Percentiles rank a stretch among this genome's conserved stretches.
Evolutionary conservation across 2,797 vertebrate species (phyloP).

Genomic region (Phataginus tetradactyla): DNA sequence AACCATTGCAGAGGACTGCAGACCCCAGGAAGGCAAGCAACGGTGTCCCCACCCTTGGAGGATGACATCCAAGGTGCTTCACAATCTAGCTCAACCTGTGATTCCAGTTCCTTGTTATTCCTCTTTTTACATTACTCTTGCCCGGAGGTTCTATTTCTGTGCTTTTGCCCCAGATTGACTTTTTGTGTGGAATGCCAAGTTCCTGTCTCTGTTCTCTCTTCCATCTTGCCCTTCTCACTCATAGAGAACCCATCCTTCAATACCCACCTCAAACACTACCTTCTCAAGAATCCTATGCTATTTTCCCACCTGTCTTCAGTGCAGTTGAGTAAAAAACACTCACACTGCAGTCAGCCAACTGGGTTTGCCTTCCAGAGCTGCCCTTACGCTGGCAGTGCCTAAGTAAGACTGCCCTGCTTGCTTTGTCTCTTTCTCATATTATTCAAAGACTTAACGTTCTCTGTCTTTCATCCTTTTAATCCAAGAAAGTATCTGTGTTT

Average conservation of each 20-base stretch:
- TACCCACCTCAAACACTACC: not conserved
- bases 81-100: not conserved
- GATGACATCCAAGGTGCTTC: not conserved
- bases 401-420: not conserved
- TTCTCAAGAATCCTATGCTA: not conserved
- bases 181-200: not conserved
- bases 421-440: not conserved
- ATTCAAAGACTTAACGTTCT: not conserved
- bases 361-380: not conserved
- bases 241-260: not conserved
- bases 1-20: not conserved
- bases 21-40: not conserved
- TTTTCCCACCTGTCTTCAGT: not conserved
- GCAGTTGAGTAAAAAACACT: not conserved
- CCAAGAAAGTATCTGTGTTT: not conserved
- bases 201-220: not conserved
- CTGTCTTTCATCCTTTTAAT: not conserved
- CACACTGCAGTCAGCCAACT: not conserved
- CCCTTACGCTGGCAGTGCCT: not conserved
- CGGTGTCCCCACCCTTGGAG: not conserved
- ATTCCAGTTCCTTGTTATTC: not conserved
- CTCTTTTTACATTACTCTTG: not conserved
- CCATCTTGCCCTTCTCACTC: not conserved
- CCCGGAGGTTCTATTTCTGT: slow-evolving; percentile 30
- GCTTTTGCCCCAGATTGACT: not conserved